Conservation (phyloP, 2,888 invertebrate genomes). For the Apamea epomidion region DNA sequence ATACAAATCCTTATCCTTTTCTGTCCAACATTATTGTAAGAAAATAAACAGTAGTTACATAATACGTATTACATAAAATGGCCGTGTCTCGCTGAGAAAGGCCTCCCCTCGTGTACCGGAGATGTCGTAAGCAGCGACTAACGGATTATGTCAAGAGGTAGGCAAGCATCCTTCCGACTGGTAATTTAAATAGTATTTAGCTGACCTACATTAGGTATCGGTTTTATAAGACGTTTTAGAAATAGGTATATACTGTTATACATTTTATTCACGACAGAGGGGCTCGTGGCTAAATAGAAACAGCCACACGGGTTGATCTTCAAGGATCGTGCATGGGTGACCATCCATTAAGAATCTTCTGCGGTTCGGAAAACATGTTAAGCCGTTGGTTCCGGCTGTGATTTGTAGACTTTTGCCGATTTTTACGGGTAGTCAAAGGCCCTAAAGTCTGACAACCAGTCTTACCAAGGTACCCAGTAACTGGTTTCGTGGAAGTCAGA, state of each 20-base stretch:
- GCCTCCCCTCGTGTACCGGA: conserved; percentile 15
- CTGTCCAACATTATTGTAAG: not conserved
- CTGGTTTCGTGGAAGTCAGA: not conserved
- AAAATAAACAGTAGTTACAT: conserved; percentile 29
- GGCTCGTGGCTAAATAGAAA: not conserved
- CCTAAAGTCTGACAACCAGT: not conserved
- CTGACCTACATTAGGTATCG: conserved; percentile 20
- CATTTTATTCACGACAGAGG: not conserved
- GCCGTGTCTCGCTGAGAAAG: conserved; percentile 24
- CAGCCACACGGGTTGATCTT: not conserved
- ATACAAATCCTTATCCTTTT: not conserved
- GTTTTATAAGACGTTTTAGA: not conserved
- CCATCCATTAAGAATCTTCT: not conserved
- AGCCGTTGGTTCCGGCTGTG: not conserved
- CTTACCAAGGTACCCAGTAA: not conserved
- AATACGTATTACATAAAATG: conserved; percentile 34
- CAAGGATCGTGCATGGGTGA: not conserved
- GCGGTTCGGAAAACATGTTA: not conserved
- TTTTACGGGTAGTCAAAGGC: not conserved
- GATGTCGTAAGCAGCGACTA: conserved; percentile 48
- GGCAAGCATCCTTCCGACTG: conserved; percentile 32
- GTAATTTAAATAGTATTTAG: conserved; percentile 34
- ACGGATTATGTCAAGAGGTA: conserved; percentile 48
- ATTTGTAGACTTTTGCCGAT: not conserved
- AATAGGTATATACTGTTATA: too few species aligned